Evolutionary conservation across 2,888 invertebrate genomes (phyloP), one percentile per base, ranked within the genome.

Genomic region (Orthosia incerta): DNA sequence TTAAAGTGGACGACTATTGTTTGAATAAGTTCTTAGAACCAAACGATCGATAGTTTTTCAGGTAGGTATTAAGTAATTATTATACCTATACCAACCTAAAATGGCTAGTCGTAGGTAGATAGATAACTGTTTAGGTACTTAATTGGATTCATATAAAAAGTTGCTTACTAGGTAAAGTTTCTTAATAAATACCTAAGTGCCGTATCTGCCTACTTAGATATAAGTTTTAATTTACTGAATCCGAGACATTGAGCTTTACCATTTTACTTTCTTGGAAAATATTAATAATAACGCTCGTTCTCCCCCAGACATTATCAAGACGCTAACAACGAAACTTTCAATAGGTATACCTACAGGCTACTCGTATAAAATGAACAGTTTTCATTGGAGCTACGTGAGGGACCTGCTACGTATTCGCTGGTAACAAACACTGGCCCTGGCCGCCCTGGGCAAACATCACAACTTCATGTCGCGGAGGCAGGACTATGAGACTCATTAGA

Each of bases 371-470:
- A 80, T 79, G 78, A 62, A 55, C 61, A 80, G 76, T 82, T 86
- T 71, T 72, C 76, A 81, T 68, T 69, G 64, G 60, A 71, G 60
- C 64, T 60, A 71, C 75, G 76, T 74, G 76, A 69, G 75, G 73
- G 71, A 83, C 66, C 69, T 79, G 46, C 64, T 74, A 71, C 75
- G 74, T 56, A 82, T 76, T 51, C n/a, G 45, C 76, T 78, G 67
- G 71, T 75, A 74, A 83, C 80, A 85, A 77, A 86, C 79, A 84
- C 63, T 87, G 80, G 93, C 94, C 93, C 83, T 84, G 80, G 91
- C 94, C 94, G 93, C 94, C 93, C 84, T 84, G 80, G 91, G 94
- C 94, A 91, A 93, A 93, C 94, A 93, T 88, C 72, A 85, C 82
- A 85, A 90, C 92, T 90, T 91, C 92, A 89, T 89, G 87, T 90